These are phyloP conservation scores for Syngnathus floridae DNA, from an alignment of 2,113 vertebrate genomes.

Conservation along the genomic window DNA sequence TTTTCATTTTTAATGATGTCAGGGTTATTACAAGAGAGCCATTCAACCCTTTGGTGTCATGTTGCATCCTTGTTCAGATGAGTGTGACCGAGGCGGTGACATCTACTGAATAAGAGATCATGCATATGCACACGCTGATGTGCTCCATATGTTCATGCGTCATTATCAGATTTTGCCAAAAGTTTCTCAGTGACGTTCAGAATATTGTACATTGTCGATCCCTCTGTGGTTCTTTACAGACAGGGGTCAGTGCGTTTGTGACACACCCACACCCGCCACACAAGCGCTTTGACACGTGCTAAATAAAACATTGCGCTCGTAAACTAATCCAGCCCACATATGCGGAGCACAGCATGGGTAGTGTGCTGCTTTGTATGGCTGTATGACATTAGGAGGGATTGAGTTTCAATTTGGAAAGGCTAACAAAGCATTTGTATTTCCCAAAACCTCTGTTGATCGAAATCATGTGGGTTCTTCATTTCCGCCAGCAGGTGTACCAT, in stretches of 20 bases:
- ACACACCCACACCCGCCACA: conserved; percentile 5
- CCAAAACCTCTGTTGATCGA: conserved; percentile 15
- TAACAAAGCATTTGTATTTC: conserved; percentile 13
- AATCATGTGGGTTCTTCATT: conserved; percentile 39
- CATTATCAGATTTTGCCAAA: neutral
- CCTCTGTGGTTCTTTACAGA: conserved; percentile 35
- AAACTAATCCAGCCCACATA: conserved; percentile 65
- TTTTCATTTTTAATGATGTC: conserved; percentile 65
- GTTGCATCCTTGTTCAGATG: conserved; percentile 58
- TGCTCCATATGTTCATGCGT: neutral
- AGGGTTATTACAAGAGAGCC: conserved; percentile 63
- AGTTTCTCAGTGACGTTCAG: neutral
- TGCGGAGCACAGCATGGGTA: conserved; percentile 56
- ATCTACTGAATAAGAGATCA: conserved; percentile 61
- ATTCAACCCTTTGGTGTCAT: conserved; percentile 47
- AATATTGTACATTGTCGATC: conserved; percentile 28
- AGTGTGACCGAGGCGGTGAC: conserved; percentile 57
- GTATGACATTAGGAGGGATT: conserved; percentile 52
- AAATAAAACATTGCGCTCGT: conserved; percentile 67
- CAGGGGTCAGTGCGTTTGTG: neutral
- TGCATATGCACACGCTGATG: conserved; percentile 27
- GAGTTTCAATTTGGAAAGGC: conserved; percentile 58
- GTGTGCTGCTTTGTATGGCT: conserved; percentile 52
- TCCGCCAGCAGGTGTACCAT: conserved; percentile 1
- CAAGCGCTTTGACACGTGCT: conserved; percentile 57